Percentiles rank a stretch among this genome's conserved stretches.
Evolutionary conservation across 2,113 vertebrate species (phyloP).

Genomic region (Pseudorectes ferrugineus): DNA sequence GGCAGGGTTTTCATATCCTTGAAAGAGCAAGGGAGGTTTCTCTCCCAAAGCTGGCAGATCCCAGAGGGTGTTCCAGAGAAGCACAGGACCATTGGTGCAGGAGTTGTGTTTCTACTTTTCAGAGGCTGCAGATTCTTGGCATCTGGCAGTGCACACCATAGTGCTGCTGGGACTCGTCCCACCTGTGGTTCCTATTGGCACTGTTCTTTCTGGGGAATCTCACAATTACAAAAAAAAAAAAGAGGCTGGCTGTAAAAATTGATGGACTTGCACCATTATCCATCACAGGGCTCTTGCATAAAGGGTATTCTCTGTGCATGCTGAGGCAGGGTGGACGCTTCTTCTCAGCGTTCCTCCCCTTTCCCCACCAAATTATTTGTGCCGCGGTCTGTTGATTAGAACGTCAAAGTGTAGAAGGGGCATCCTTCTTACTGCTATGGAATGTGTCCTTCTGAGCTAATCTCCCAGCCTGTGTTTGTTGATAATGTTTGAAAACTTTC

Average conservation of each 20-base stretch:
- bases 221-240: not conserved
- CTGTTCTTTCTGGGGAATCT: not conserved
- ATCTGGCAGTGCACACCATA: not conserved
- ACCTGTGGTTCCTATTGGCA: not conserved
- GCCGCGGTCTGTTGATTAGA: not conserved
- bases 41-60: not conserved
- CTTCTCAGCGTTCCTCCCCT: not conserved
- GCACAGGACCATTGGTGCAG: not conserved
- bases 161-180: not conserved
- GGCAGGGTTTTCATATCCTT: not conserved
- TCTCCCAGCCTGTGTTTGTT: not conserved
- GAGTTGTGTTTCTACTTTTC: not conserved
- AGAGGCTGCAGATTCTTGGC: not conserved
- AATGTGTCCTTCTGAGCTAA: not conserved
- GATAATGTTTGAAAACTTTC: constrained; percentile 3
- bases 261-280: not conserved
- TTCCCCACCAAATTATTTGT: not conserved
- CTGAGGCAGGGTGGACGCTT: not conserved
- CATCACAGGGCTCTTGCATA: not conserved
- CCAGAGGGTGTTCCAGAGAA: not conserved
- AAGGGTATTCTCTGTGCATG: fast-evolving
- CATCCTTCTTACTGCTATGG: not conserved
- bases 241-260: not conserved
- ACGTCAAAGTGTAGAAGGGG: not conserved
- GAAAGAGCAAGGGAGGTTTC: not conserved